phyloP scores from a whole-genome alignment of 2,888 invertebrate species.

The Theretra japonica region DNA sequence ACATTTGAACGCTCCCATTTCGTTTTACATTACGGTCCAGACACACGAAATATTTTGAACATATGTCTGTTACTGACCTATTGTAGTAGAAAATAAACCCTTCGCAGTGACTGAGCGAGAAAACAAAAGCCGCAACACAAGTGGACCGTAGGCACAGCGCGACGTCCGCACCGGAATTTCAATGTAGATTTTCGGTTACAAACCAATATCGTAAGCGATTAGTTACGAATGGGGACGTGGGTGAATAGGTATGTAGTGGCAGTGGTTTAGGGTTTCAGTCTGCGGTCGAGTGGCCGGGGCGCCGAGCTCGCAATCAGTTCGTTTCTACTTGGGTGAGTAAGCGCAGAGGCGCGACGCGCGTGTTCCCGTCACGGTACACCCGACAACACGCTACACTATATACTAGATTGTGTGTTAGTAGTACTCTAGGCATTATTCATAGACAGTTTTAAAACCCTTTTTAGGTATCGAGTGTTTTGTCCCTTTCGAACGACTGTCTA shows the following conservation, averaged over 20 bases:
- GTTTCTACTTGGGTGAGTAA: constrained; percentile 58
- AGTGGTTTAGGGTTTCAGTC: constrained; percentile 67
- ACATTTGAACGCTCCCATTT: no score
- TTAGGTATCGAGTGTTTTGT: no score
- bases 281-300: constrained; percentile 71
- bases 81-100: background rate
- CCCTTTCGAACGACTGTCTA: no score
- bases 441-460: no score
- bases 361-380: constrained; percentile 32
- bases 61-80: no score
- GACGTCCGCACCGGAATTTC: constrained; percentile 6
- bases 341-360: constrained; percentile 36
- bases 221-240: constrained; percentile 47
- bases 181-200: constrained; percentile 36
- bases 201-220: constrained; percentile 48
- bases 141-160: background rate
- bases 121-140: background rate
- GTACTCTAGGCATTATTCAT: no score
- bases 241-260: constrained; percentile 54
- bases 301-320: constrained; percentile 59
- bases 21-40: no score
- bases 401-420: no score
- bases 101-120: background rate
- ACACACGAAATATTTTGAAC: no score
- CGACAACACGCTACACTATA: constrained; percentile 23